These are phyloP conservation scores for Anagyrus pseudococci DNA, from an alignment of 2,888 invertebrate species.

Conservation along the genomic window DNA sequence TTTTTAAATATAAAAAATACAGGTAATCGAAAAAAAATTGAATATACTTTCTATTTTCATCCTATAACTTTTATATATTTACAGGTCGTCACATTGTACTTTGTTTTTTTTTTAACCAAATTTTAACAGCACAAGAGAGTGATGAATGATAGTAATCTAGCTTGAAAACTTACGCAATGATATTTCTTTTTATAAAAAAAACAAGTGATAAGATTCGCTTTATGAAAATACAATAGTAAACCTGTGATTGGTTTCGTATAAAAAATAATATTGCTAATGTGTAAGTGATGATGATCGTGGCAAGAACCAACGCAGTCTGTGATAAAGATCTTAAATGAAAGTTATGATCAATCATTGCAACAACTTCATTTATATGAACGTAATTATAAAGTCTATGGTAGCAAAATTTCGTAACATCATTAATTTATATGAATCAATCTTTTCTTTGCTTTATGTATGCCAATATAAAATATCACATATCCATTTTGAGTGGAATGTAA, in stretches of 20 bases:
- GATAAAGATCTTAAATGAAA: slow-evolving; percentile 22
- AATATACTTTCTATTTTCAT: slow-evolving; percentile 33
- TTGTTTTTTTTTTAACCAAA: slow-evolving; percentile 18
- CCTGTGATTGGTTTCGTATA: slow-evolving; percentile 29
- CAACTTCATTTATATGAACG: slow-evolving; percentile 38
- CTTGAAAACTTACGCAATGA: slow-evolving; percentile 26
- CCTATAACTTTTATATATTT: slow-evolving; percentile 30
- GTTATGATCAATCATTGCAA: slow-evolving; percentile 36
- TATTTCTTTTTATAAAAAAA: slow-evolving; percentile 16
- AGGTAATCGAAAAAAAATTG: slow-evolving; percentile 19
- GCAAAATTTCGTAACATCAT: slow-evolving; percentile 31
- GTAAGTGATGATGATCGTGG: slow-evolving; percentile 25
- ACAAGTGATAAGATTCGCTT: slow-evolving; percentile 30
- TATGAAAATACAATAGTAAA: slow-evolving; percentile 23
- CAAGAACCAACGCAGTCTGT: slow-evolving; percentile 28
- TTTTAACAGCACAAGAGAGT: slow-evolving; percentile 24
- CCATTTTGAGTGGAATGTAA: slow-evolving; percentile 32
- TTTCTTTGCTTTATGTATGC: slow-evolving; percentile 23
- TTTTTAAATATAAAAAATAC: slow-evolving; percentile 20
- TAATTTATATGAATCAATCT: slow-evolving; percentile 30
- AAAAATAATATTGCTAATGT: slow-evolving; percentile 39
- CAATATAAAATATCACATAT: slow-evolving; percentile 38
- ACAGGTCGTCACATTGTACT: slow-evolving; percentile 35
- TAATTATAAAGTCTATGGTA: slow-evolving; percentile 35
- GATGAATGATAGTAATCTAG: slow-evolving; percentile 26